phyloP scores from a whole-genome alignment of 2,113 vertebrate species.

The Balaenoptera acutorostrata region DNA sequence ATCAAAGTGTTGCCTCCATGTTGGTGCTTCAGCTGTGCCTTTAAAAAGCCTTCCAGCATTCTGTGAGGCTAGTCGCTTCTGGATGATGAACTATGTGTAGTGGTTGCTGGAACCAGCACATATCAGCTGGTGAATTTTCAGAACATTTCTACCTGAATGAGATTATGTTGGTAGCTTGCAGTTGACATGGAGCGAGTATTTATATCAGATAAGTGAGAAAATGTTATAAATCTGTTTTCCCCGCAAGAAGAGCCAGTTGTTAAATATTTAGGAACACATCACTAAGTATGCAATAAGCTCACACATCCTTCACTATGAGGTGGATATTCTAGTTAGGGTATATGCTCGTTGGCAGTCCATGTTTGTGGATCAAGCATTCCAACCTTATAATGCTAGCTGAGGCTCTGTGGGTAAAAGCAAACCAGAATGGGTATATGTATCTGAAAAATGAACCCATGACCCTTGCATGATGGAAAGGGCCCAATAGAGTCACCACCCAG shows the following conservation, averaged over 20 bases:
- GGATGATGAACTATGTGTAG: not conserved
- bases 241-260: not conserved
- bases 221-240: not conserved
- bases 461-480: not conserved
- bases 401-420: not conserved
- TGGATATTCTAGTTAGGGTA: not conserved
- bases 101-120: not conserved
- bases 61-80: not conserved
- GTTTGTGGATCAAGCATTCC: not conserved
- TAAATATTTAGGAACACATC: not conserved
- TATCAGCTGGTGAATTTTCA: not conserved
- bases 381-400: not conserved
- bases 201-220: not conserved
- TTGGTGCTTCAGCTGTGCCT: not conserved
- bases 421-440: not conserved
- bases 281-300: not conserved
- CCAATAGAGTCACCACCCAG: not conserved
- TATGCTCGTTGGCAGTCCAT: not conserved
- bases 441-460: not conserved
- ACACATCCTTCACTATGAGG: not conserved
- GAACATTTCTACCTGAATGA: not conserved
- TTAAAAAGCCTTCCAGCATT: not conserved
- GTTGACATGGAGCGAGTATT: not conserved
- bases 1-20: not conserved
- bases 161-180: not conserved